Percentiles rank a stretch among this genome's conserved stretches.
Evolutionary conservation across 2,888 invertebrate genomes (phyloP).

Genomic region (Callyntrura guangdongensis): DNA sequence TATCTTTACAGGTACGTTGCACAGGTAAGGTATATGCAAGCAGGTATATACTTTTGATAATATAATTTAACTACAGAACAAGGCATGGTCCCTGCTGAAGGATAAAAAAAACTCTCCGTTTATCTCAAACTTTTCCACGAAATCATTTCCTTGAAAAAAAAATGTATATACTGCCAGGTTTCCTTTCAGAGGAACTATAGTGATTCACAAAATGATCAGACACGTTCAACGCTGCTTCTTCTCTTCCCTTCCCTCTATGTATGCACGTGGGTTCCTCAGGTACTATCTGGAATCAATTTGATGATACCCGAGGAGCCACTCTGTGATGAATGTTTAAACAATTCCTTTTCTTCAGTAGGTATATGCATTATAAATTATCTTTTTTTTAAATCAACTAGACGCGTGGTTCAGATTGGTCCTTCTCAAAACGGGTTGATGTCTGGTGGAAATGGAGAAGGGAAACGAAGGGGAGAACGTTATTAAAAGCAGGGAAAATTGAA

Average conservation of each 20-base stretch:
- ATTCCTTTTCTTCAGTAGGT: not conserved
- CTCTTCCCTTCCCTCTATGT: not conserved
- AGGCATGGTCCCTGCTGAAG: not conserved
- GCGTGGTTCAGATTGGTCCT: not conserved
- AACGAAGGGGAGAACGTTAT: not conserved
- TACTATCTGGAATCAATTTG: constrained; percentile 8
- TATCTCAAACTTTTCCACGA: not conserved
- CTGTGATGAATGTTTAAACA: not conserved
- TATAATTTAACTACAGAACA: not conserved
- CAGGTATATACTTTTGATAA: not conserved
- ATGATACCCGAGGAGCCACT: not conserved
- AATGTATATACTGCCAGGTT: not conserved
- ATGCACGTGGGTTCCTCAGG: not conserved
- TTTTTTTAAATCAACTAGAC: not conserved
- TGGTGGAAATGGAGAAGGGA: no score
- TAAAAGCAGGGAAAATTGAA: not conserved
- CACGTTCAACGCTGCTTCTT: not conserved
- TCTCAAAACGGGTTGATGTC: not conserved
- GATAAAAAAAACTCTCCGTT: not conserved
- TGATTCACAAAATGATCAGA: not conserved
- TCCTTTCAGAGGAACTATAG: not conserved
- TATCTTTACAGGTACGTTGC: no score
- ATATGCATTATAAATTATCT: constrained; percentile 21
- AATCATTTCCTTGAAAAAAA: not conserved
- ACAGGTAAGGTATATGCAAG: no score